Percentiles rank a stretch among this genome's conserved stretches.
Evolutionary conservation across 2,888 invertebrate species (phyloP).

Genomic region (Uloborus plumipes): DNA sequence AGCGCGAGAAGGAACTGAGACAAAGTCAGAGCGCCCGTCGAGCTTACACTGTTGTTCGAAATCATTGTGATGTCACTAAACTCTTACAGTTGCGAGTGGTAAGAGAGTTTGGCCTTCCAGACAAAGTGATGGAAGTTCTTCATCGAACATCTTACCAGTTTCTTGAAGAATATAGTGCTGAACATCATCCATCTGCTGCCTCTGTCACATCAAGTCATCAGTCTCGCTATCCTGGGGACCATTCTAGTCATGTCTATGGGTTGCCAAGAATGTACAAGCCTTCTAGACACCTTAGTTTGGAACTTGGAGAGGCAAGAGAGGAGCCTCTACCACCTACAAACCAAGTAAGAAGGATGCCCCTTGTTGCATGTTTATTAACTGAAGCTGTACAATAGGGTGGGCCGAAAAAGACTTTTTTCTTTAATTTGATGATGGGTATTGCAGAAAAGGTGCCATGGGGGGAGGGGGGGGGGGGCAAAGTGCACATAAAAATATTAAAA

Average conservation of each 20-base stretch:
- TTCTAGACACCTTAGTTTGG: conserved; percentile 54
- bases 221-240: conserved; percentile 55
- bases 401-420: no score
- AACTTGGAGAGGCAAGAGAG: conserved; percentile 53
- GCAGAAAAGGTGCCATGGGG: no score
- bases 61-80: conserved; percentile 82
- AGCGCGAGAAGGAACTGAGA: conserved; percentile 86
- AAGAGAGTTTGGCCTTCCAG: conserved; percentile 93
- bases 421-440: no score
- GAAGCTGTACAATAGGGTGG: no score
- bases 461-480: no score
- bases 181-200: conserved; percentile 31
- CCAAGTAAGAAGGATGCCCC: conserved; percentile 24
- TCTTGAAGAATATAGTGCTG: conserved; percentile 48
- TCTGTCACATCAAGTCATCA: conserved; percentile 37
- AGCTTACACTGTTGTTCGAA: conserved; percentile 76
- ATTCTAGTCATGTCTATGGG: conserved; percentile 61
- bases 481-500: no score
- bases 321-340: conserved; percentile 40
- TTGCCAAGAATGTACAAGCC: conserved; percentile 51
- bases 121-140: conserved; percentile 84
- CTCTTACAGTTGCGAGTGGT: conserved; percentile 89
- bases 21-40: conserved; percentile 81
- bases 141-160: conserved; percentile 64
- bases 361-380: no score